Evolutionary conservation across 23 tunicate genomes (phyloP), one percentile per base, ranked within the genome.

Genomic region (Aplidium turbinatum): DNA sequence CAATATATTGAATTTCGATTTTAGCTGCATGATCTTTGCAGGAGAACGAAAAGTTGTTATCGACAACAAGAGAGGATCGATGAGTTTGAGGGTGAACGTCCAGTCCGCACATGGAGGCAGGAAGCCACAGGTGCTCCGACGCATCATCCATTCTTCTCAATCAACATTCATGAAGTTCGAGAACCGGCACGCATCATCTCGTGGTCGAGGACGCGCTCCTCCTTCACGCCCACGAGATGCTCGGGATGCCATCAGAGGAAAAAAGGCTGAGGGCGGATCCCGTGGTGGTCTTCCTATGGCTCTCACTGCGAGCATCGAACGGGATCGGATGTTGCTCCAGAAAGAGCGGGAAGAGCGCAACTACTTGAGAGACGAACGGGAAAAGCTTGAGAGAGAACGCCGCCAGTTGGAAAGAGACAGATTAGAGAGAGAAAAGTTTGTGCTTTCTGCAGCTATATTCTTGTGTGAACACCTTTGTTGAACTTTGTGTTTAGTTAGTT

Each of bases 391-490:
- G 50, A 48, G 82, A 30, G 89, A 83, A 38, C 30, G 89, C 51
- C 67, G 82, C 33, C 82, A 83, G 5, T 38, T 83, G 82, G 89
- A 83, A 55, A 75, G 68, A 36, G 89, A 83, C 31, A 53, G 89
- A 31, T 60, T 60, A 21, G 89, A 75, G 32, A 31, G 89, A 51
- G 76, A 76, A 33, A 83, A 73, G 87, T 82, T 3, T 16, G 36
- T n/a, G 57, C 47, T 9, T 42, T 42, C n/a, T n/a, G n/a, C n/a
- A n/a, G n/a, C n/a, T n/a, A n/a, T n/a, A n/a, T n/a, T n/a, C n/a
- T n/a, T n/a, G n/a, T n/a, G n/a, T n/a, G n/a, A n/a, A n/a, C n/a
- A n/a, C n/a, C n/a, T n/a, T n/a, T n/a, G n/a, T n/a, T n/a, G n/a
- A n/a, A n/a, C n/a, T n/a, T n/a, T n/a, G n/a, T n/a, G n/a, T n/a